Evolutionary conservation across 2,797 vertebrate species (phyloP).

Genomic region (Sebastes miniatus): DNA sequence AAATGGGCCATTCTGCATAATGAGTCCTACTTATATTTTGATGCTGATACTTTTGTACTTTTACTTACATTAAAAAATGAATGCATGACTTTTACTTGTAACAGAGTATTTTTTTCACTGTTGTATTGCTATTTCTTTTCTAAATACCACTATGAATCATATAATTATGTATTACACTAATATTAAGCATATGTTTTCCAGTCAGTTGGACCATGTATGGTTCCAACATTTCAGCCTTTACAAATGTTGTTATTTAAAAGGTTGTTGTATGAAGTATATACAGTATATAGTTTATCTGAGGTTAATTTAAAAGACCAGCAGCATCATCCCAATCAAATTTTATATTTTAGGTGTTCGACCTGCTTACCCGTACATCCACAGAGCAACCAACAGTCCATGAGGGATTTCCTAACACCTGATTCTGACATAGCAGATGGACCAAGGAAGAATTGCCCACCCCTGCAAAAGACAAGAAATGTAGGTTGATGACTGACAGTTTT

Average conservation of each 20-base stretch:
- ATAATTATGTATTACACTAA: not conserved
- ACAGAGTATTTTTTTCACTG: not conserved
- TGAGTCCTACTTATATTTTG: not conserved
- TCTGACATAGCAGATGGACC: conserved; percentile 95
- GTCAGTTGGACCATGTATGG: not conserved
- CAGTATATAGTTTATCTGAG: not conserved
- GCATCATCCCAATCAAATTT: not conserved
- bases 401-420: conserved; percentile 95
- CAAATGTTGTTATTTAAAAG: not conserved
- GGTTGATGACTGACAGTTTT: not conserved
- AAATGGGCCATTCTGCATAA: not conserved
- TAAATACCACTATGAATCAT: not conserved
- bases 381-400: conserved; percentile 99
- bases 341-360: not conserved
- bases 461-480: conserved; percentile 58
- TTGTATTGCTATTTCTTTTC: not conserved
- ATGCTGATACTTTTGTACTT: not conserved
- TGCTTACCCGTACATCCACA: conserved; percentile 94
- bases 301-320: not conserved
- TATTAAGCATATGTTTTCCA: not conserved
- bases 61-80: not conserved
- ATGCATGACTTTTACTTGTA: not conserved
- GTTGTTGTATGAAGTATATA: not conserved
- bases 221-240: not conserved
- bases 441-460: conserved; percentile 97